Conservation (phyloP, 2,888 invertebrate species). For the Ellobium chinense region DNA sequence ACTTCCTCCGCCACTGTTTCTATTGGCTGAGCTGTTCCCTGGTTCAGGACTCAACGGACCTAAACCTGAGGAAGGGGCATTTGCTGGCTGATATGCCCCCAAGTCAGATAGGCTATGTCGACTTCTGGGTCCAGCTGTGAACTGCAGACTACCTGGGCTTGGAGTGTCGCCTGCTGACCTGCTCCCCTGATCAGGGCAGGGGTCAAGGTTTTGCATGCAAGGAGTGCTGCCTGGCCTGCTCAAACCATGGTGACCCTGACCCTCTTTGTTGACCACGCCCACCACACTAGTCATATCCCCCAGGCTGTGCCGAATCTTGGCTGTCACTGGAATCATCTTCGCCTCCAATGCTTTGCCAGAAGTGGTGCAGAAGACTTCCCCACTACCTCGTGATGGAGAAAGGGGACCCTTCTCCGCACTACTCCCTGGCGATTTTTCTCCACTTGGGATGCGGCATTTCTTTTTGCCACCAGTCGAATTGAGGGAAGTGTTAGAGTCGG, state of each 20-base stretch:
- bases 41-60: background rate
- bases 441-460: background rate
- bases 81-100: slow-evolving; percentile 62
- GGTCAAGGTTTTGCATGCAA: slow-evolving; percentile 35
- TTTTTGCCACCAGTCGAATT: background rate
- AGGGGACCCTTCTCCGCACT: background rate
- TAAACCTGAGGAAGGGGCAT: background rate
- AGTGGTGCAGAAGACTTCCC: background rate
- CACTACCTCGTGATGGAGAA: background rate
- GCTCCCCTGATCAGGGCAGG: background rate
- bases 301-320: slow-evolving; percentile 26
- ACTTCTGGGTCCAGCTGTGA: slow-evolving; percentile 54
- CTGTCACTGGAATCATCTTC: slow-evolving; percentile 29
- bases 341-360: slow-evolving; percentile 2
- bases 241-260: background rate
- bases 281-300: slow-evolving; percentile 9
- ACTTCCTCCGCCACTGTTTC: background rate
- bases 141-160: background rate
- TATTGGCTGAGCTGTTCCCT: background rate
- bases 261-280: background rate
- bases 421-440: slow-evolving; percentile 21
- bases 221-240: slow-evolving; percentile 39
- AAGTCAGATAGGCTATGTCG: slow-evolving; percentile 68
- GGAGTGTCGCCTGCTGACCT: slow-evolving; percentile 5
- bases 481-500: slow-evolving; percentile 21